phyloP scores from a whole-genome alignment of 1,140 invertebrate species.

The Trigoniulus corallinus region DNA sequence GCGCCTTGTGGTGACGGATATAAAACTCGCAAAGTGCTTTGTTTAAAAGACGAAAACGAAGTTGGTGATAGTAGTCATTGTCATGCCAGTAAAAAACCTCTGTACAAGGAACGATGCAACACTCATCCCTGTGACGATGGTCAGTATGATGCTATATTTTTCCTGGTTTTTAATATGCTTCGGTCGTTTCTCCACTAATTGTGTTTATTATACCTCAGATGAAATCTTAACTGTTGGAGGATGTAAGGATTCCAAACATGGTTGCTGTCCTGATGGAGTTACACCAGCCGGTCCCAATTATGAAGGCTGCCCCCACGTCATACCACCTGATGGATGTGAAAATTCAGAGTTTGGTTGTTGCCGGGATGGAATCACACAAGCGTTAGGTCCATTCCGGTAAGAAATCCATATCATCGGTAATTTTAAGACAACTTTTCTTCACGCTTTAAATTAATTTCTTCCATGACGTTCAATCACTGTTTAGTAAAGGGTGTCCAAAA shows the following conservation, averaged over 20 bases:
- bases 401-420: too few species aligned
- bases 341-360: constrained; percentile 71
- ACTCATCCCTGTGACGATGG: constrained; percentile 21
- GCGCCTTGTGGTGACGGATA: constrained; percentile 65
- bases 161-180: not conserved
- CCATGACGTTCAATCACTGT: not conserved
- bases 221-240: constrained; percentile 42
- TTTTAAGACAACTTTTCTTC: not conserved
- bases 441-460: too few species aligned
- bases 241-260: constrained; percentile 29
- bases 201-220: constrained; percentile 29
- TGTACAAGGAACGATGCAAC: constrained; percentile 54
- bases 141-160: constrained; percentile 8
- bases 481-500: constrained; percentile 7
- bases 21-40: constrained; percentile 53
- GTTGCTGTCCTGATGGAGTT: constrained; percentile 43
- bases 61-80: constrained; percentile 38
- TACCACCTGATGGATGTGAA: constrained; percentile 37
- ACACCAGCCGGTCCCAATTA: constrained; percentile 39
- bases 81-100: constrained; percentile 41
- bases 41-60: constrained; percentile 46
- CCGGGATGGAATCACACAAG: constrained; percentile 53
- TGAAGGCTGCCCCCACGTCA: constrained; percentile 53
- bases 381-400: constrained; percentile 7
- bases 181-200: not conserved